These are phyloP conservation scores for Emydoidea blandingii DNA, from an alignment of 2,797 vertebrate species.

Conservation along the genomic window DNA sequence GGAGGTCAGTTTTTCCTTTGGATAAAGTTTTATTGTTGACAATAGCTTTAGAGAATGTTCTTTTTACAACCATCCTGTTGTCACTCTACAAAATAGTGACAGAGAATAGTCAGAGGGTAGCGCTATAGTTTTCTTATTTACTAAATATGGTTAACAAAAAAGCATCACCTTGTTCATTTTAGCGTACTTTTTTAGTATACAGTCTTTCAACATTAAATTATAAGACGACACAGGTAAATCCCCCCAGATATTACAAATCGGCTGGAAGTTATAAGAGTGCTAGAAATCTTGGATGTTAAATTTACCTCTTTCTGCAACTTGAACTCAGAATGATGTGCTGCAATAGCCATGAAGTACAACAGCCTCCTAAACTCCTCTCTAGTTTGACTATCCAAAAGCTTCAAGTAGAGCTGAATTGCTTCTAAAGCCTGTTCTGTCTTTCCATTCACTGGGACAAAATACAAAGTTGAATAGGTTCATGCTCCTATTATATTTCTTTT, in stretches of 20 bases:
- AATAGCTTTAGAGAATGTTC: slow-evolving; percentile 92
- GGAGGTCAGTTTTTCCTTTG: slow-evolving; percentile 95
- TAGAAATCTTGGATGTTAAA: background rate
- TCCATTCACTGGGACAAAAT: slow-evolving; percentile 89
- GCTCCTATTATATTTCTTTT: background rate
- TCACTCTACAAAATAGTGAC: slow-evolving; percentile 85
- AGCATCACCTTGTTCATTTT: background rate
- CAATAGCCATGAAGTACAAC: slow-evolving; percentile 93
- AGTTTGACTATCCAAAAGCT: slow-evolving; percentile 91
- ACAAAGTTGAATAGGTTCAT: background rate
- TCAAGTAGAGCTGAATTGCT: slow-evolving; percentile 93
- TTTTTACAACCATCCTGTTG: slow-evolving; percentile 97
- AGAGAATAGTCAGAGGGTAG: background rate
- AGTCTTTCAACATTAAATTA: background rate
- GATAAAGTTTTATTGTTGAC: slow-evolving; percentile 91
- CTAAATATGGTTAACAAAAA: background rate
- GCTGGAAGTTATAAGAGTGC: background rate
- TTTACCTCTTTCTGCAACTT: slow-evolving; percentile 93
- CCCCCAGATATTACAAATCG: background rate
- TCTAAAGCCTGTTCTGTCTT: slow-evolving; percentile 94
- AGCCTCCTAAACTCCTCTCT: slow-evolving; percentile 95
- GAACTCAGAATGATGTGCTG: slow-evolving; percentile 87
- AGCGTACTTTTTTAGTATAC: background rate
- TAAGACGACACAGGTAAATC: background rate
- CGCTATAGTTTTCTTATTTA: background rate